A percentile compares a stretch with the other conserved stretches of the same genome.
Evolutionary conservation across 2,888 invertebrate species (phyloP).

Genomic region (Myopa tessellatipennis): DNA sequence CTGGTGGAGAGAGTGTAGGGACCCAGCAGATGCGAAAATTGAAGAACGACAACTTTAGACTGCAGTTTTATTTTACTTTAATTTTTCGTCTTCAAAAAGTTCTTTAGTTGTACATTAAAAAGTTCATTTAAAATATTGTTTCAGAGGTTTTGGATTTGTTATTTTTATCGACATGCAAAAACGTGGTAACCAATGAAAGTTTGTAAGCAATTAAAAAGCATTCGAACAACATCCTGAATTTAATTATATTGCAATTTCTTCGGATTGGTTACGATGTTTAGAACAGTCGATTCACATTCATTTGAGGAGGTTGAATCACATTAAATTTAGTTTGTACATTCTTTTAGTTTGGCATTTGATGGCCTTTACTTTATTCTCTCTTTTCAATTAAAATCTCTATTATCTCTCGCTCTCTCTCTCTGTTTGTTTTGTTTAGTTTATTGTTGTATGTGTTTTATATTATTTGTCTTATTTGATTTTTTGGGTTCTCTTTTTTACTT

Average conservation of each 20-base stretch:
- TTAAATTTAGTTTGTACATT: too few relatives aligned
- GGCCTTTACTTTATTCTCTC: too few relatives aligned
- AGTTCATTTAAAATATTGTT: constrained; percentile 8
- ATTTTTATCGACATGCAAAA: constrained; percentile 27
- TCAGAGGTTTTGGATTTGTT: neutral
- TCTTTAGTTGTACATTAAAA: neutral
- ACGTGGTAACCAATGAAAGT: constrained; percentile 29
- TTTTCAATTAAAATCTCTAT: constrained; percentile 38
- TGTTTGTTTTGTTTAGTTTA: constrained; percentile 40
- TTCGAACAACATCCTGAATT: too few relatives aligned
- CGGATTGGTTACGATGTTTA: constrained; percentile 44
- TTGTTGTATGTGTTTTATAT: constrained; percentile 51
- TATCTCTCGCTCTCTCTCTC: constrained; percentile 33
- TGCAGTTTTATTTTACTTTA: constrained; percentile 27
- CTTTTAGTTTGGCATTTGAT: too few relatives aligned
- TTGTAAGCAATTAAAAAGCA: constrained; percentile 19
- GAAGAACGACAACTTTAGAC: constrained; percentile 6
- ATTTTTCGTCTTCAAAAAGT: constrained; percentile 17
- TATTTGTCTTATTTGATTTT: constrained; percentile 53
- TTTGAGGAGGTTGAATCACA: too few relatives aligned
- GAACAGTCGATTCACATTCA: too few relatives aligned
- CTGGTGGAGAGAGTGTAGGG: neutral
- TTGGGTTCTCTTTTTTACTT: constrained; percentile 61
- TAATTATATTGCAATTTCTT: constrained; percentile 37
- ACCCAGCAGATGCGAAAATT: neutral